These are phyloP conservation scores for Lasiurus cinereus DNA, from an alignment of 2,113 vertebrate species.

Conservation along the genomic window DNA sequence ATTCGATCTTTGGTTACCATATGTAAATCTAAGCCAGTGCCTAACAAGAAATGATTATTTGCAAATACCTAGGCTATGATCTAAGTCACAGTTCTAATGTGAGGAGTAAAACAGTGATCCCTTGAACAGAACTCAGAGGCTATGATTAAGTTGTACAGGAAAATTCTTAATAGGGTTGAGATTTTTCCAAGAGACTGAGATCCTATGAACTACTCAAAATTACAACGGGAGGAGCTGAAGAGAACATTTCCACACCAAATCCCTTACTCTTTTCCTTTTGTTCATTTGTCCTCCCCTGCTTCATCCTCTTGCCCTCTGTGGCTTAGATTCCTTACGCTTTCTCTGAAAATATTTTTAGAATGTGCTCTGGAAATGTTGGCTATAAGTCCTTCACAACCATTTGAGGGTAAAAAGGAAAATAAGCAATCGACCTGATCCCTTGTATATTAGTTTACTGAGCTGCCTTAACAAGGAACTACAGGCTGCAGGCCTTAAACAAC, in stretches of 20 bases:
- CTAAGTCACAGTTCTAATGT: constrained; percentile 59
- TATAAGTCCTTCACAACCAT: neutral
- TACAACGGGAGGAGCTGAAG: neutral
- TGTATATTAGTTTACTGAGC: neutral
- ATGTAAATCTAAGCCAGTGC: constrained; percentile 46
- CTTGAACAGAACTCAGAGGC: constrained; percentile 64
- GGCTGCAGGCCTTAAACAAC: neutral
- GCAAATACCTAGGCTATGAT: constrained; percentile 74
- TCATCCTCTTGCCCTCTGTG: neutral
- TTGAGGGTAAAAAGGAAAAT: neutral
- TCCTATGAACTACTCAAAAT: neutral
- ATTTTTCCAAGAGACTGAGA: constrained; percentile 42
- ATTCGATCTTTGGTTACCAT: constrained; percentile 36
- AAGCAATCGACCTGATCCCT: neutral
- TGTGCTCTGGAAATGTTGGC: neutral
- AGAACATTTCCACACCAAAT: neutral
- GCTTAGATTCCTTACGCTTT: neutral
- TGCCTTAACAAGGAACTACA: neutral
- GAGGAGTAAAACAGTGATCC: constrained; percentile 40
- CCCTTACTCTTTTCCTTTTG: neutral
- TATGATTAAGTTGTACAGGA: constrained; percentile 66
- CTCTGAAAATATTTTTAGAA: neutral
- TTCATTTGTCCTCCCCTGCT: neutral
- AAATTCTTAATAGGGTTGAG: constrained; percentile 34
- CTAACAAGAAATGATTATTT: constrained; percentile 43